These are phyloP conservation scores for Sarcophaga rosellei DNA, from an alignment of 2,888 invertebrate species.

Conservation along the genomic window DNA sequence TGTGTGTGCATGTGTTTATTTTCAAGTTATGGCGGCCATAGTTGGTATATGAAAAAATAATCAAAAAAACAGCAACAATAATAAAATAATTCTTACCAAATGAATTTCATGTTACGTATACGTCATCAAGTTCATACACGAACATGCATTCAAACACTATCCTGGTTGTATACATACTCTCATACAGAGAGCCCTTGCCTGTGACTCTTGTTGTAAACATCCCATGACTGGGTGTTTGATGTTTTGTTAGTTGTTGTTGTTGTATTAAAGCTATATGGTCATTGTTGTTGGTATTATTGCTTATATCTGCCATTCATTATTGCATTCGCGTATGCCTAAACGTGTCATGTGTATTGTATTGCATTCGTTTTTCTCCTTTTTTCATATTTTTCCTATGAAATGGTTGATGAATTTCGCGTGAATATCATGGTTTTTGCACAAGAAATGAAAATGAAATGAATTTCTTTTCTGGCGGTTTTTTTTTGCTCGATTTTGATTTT, in stretches of 20 bases:
- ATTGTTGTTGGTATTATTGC: constrained; percentile 21
- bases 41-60: not conserved
- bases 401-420: constrained; percentile 45
- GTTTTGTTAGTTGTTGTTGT: not conserved
- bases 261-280: not conserved
- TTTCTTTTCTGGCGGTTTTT: constrained; percentile 16
- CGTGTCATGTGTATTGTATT: not conserved
- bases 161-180: not conserved
- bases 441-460: constrained; percentile 61
- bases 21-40: not conserved
- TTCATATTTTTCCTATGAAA: not conserved
- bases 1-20: constrained; percentile 10
- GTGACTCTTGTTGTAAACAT: not conserved
- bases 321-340: not conserved
- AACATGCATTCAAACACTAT: not conserved
- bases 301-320: not conserved
- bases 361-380: not conserved
- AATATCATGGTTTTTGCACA: constrained; percentile 26
- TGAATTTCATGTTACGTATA: constrained; percentile 55
- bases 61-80: not conserved
- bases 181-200: not conserved
- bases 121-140: constrained; percentile 44
- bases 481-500: constrained; percentile 31
- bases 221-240: not conserved
- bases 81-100: constrained; percentile 8